phyloP scores from a whole-genome alignment of 1,140 invertebrate species.

The Patella vulgata region DNA sequence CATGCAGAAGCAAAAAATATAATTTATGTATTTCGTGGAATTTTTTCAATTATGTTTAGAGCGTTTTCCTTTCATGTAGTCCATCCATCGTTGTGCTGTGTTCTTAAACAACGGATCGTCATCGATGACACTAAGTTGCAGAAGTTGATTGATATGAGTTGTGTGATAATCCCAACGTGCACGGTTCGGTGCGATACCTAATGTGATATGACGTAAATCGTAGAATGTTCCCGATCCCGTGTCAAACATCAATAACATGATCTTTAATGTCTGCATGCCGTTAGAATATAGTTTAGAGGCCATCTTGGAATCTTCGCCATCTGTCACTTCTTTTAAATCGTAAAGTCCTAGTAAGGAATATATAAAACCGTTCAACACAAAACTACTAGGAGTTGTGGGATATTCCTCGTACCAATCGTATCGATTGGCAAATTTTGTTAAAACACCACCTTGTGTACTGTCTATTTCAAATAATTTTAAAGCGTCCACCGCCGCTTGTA shows the following conservation, averaged over 20 bases:
- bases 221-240: conserved; percentile 97
- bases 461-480: conserved; percentile 82
- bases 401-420: conserved; percentile 98
- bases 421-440: conserved; percentile 82
- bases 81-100: conserved; percentile 92
- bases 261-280: conserved; percentile 89
- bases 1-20: too few species aligned
- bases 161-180: conserved; percentile 97
- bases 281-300: conserved; percentile 78
- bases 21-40: too few species aligned
- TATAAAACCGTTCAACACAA: conserved; percentile 98
- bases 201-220: conserved; percentile 91
- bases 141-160: conserved; percentile 96
- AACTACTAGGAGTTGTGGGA: conserved; percentile 92
- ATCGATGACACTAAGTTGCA: conserved; percentile 88
- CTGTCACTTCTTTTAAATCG: conserved; percentile 78
- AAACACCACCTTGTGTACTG: conserved; percentile 79
- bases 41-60: conserved; percentile 61
- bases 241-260: conserved; percentile 91
- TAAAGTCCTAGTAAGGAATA: conserved; percentile 97
- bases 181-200: conserved; percentile 85
- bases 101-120: conserved; percentile 79
- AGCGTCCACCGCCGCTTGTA: conserved; percentile 83
- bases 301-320: conserved; percentile 33
- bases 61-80: conserved; percentile 86